A percentile compares a stretch with the other conserved stretches of the same genome.
Evolutionary conservation across 2,797 vertebrate genomes (phyloP).

Genomic region (Kryptolebias ocellatus): DNA sequence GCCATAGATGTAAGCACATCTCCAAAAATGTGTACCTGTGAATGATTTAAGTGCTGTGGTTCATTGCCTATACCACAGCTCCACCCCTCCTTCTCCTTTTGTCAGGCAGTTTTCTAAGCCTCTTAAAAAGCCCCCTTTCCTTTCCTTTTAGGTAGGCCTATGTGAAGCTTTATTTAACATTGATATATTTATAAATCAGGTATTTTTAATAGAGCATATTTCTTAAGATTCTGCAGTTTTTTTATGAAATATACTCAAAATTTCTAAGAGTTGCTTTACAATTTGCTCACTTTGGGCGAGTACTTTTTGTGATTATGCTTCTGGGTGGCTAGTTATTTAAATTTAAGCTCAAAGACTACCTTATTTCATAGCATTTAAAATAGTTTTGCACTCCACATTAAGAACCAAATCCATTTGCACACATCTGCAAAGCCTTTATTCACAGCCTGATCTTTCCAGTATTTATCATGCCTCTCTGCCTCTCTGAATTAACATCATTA

Average conservation of each 20-base stretch:
- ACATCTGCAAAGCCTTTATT: constrained; percentile 44
- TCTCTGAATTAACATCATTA: constrained; percentile 64
- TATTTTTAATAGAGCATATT: background rate
- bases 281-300: background rate
- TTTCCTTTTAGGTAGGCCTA: background rate
- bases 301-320: background rate
- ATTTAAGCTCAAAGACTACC: background rate
- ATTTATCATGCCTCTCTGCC: constrained; percentile 62
- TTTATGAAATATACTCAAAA: background rate
- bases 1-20: background rate
- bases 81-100: background rate
- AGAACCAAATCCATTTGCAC: constrained; percentile 15
- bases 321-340: background rate
- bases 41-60: background rate
- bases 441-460: constrained; percentile 36
- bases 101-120: background rate
- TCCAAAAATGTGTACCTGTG: background rate
- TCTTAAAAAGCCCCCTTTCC: background rate
- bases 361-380: background rate
- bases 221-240: background rate
- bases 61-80: background rate
- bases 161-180: background rate
- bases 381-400: constrained; percentile 6
- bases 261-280: background rate
- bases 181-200: background rate